A percentile compares a stretch with the other conserved stretches of the same genome.
Evolutionary conservation across 2,113 vertebrate genomes (phyloP).

Genomic region (Pseudorasbora parva): DNA sequence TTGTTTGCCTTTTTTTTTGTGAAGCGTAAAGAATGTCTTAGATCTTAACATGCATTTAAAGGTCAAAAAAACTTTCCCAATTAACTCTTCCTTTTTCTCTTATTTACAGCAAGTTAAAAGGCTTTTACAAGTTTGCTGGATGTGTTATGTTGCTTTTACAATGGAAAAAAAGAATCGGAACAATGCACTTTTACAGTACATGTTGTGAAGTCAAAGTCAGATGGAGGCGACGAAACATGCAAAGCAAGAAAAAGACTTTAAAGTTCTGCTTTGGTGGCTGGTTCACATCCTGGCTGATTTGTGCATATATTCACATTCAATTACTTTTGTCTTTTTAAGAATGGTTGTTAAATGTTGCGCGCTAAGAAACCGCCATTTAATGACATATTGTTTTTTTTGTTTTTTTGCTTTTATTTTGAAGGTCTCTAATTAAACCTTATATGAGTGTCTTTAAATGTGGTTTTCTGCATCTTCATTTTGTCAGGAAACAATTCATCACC

Average conservation of each 20-base stretch:
- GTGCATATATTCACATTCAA: slow-evolving; percentile 62
- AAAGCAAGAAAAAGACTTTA: slow-evolving; percentile 63
- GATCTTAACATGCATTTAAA: not conserved
- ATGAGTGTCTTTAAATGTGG: slow-evolving; percentile 70
- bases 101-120: slow-evolving; percentile 21
- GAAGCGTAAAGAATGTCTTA: not conserved
- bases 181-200: slow-evolving; percentile 52
- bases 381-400: slow-evolving; percentile 64
- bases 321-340: slow-evolving; percentile 63
- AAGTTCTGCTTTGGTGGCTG: slow-evolving; percentile 56
- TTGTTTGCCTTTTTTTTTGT: slow-evolving; percentile 22
- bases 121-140: slow-evolving; percentile 37
- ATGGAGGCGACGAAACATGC: slow-evolving; percentile 59
- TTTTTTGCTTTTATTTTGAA: slow-evolving; percentile 69
- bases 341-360: slow-evolving; percentile 70
- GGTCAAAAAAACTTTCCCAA: slow-evolving; percentile 7
- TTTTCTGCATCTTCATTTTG: slow-evolving; percentile 60
- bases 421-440: slow-evolving; percentile 58
- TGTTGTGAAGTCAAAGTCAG: slow-evolving; percentile 66
- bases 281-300: slow-evolving; percentile 69
- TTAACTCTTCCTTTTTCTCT: slow-evolving; percentile 18
- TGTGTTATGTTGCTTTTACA: slow-evolving; percentile 40
- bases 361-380: slow-evolving; percentile 71
- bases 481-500: slow-evolving; percentile 63
- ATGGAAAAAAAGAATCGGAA: slow-evolving; percentile 3